Evolutionary conservation across 2,888 invertebrate species (phyloP).

Genomic region (Clunio marinus): DNA sequence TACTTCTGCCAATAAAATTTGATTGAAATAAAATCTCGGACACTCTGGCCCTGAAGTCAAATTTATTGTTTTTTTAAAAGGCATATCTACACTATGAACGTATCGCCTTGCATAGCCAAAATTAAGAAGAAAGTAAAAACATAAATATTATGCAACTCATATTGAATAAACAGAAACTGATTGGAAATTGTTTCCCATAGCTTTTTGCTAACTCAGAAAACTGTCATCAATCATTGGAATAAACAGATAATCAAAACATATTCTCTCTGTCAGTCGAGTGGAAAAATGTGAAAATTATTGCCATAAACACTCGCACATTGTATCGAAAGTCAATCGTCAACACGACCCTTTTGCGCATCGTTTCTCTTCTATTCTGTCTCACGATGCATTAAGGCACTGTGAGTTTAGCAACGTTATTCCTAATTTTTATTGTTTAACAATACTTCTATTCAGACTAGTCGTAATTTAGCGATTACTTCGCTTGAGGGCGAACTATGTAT

Average conservation of each 20-base stretch:
- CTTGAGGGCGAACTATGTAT: constrained; percentile 1
- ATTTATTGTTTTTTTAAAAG: too few relatives aligned
- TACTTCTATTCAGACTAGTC: constrained; percentile 34
- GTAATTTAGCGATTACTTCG: neutral
- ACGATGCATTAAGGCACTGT: constrained; percentile 18
- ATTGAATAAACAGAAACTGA: constrained; percentile 24
- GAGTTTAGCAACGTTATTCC: neutral
- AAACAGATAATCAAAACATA: constrained; percentile 39
- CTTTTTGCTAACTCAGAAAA: neutral
- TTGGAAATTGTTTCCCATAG: constrained; percentile 6
- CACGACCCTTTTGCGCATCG: neutral
- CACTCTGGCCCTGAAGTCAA: too few relatives aligned
- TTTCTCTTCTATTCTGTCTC: too few relatives aligned
- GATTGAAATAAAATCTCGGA: too few relatives aligned
- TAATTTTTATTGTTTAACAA: constrained; percentile 39
- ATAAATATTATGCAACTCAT: constrained; percentile 26
- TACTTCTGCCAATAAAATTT: too few relatives aligned
- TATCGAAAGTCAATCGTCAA: constrained; percentile 29
- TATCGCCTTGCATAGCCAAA: too few relatives aligned
- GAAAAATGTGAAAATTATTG: constrained; percentile 39
- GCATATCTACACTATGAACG: too few relatives aligned
- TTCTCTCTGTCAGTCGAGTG: constrained; percentile 38
- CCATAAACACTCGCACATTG: constrained; percentile 22
- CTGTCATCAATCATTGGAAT: constrained; percentile 37
- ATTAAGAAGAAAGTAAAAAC: neutral